A percentile compares a stretch with the other conserved stretches of the same genome.
Conservation (phyloP, 2,113 vertebrate genomes). For the Ptychochromis oligacanthus region DNA sequence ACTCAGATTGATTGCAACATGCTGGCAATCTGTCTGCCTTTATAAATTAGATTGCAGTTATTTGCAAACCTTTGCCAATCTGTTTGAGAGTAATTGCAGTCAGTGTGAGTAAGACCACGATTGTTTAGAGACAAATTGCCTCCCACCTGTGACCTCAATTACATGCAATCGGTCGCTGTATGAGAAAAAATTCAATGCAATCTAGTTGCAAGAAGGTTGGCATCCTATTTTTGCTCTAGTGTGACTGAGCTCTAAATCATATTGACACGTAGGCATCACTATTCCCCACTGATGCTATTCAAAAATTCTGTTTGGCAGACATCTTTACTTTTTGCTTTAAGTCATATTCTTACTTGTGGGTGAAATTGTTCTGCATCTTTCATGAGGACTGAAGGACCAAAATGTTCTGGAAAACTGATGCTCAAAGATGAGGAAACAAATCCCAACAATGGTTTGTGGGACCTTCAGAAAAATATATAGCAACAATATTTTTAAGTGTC, state of each 20-base stretch:
- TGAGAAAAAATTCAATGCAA: too few species aligned
- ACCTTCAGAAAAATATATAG: not conserved
- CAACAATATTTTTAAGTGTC: not conserved
- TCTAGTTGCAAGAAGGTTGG: too few species aligned
- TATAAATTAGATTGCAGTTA: not conserved
- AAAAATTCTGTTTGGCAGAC: not conserved
- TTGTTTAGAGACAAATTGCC: not conserved
- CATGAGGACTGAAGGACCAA: not conserved
- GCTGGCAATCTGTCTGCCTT: not conserved
- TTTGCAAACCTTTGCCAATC: not conserved
- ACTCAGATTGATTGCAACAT: not conserved
- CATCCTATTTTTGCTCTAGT: not conserved
- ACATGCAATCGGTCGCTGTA: too few species aligned
- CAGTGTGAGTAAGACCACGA: accelerated
- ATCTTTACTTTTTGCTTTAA: too few species aligned
- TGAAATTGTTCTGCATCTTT: not conserved
- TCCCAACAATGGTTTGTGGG: not conserved
- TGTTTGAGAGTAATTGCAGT: not conserved
- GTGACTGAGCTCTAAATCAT: not conserved
- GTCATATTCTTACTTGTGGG: not conserved
- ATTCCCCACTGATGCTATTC: not conserved
- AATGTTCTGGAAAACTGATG: not conserved
- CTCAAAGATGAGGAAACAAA: not conserved
- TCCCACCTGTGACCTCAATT: too few species aligned
- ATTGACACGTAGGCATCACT: not conserved